phyloP scores from a whole-genome alignment of 2,888 invertebrate species.

The Neocrepidodera transversa region DNA sequence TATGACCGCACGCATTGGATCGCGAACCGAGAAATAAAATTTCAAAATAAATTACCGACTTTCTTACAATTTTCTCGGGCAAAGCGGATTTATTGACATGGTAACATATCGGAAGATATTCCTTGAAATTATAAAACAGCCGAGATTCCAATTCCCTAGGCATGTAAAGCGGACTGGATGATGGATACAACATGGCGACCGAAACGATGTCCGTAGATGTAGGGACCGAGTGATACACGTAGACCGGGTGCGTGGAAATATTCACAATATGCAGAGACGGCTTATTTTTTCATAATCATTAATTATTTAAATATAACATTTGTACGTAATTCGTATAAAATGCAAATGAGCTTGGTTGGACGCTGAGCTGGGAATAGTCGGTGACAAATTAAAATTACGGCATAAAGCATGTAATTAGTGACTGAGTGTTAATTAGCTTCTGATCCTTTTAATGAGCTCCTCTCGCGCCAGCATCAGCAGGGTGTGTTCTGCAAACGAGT shows the following conservation, averaged over 20 bases:
- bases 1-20: no score
- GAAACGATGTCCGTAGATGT: slow-evolving; percentile 35
- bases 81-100: slow-evolving; percentile 30
- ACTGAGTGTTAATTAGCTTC: slow-evolving; percentile 31
- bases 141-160: slow-evolving; percentile 32
- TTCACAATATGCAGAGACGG: slow-evolving; percentile 23
- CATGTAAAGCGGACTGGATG: slow-evolving; percentile 34
- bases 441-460: slow-evolving; percentile 32
- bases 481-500: slow-evolving; percentile 14
- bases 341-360: background rate
- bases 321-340: background rate
- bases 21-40: no score
- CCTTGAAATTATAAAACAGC: slow-evolving; percentile 32
- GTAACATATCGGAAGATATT: slow-evolving; percentile 33
- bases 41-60: slow-evolving; percentile 15
- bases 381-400: slow-evolving; percentile 35
- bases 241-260: slow-evolving; percentile 40
- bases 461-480: slow-evolving; percentile 14
- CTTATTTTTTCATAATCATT: background rate
- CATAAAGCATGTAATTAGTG: slow-evolving; percentile 30
- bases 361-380: background rate
- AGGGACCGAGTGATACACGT: slow-evolving; percentile 28
- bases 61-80: slow-evolving; percentile 18
- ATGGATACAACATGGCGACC: slow-evolving; percentile 32
- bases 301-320: background rate